Evolutionary conservation across 2,113 vertebrate genomes (phyloP).

Genomic region (Sinocyclocheilus anophthalmus): DNA sequence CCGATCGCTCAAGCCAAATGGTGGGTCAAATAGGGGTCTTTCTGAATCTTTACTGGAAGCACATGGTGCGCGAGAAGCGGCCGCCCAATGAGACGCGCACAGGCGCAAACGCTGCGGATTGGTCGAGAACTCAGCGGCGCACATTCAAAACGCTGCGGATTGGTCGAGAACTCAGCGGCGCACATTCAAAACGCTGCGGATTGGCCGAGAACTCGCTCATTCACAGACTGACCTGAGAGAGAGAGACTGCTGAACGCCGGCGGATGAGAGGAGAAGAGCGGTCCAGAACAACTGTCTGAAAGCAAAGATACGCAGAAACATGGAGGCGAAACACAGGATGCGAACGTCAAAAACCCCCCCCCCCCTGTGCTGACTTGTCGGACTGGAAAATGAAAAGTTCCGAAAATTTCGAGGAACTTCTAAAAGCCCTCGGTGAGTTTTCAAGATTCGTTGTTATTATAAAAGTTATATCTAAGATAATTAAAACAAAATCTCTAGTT

Average conservation of each 20-base stretch:
- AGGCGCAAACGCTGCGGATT: constrained; percentile 28
- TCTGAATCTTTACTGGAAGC: background rate
- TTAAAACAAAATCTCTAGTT: too few species aligned
- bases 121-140: constrained; percentile 26
- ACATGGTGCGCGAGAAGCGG: background rate
- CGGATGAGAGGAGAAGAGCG: background rate
- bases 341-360: too few species aligned
- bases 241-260: background rate
- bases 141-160: constrained; percentile 18
- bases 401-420: constrained; percentile 89
- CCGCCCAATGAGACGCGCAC: constrained; percentile 2
- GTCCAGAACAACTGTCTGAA: background rate
- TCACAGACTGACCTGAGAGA: background rate
- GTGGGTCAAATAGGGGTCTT: background rate
- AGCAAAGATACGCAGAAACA: background rate
- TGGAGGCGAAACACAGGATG: constrained; percentile 60
- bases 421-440: constrained; percentile 84
- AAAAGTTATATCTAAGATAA: background rate
- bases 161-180: constrained; percentile 29
- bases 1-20: constrained; percentile 6
- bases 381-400: constrained; percentile 91
- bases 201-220: constrained; percentile 7
- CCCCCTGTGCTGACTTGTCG: constrained; percentile 87
- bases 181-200: constrained; percentile 13
- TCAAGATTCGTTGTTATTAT: background rate